phyloP scores from a whole-genome alignment of 2,797 vertebrate species.

The Manis pentadactyla region DNA sequence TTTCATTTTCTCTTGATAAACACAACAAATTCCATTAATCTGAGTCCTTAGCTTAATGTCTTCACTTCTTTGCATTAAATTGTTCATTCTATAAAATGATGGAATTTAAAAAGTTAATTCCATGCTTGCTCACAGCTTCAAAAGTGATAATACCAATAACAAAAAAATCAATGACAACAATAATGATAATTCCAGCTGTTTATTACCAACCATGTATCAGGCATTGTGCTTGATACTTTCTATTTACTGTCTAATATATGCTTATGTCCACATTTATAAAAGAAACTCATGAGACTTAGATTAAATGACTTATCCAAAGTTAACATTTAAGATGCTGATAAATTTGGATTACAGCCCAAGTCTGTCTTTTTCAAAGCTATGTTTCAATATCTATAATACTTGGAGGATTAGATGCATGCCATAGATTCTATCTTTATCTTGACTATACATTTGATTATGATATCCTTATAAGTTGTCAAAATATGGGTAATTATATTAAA shows the following conservation, averaged over 20 bases:
- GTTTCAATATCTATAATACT: background rate
- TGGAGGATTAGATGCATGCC: background rate
- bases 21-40: background rate
- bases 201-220: background rate
- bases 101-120: background rate
- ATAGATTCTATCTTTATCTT: background rate
- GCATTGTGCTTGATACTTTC: background rate
- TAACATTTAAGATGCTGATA: background rate
- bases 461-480: background rate
- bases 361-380: background rate
- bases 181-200: background rate
- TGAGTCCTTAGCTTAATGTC: background rate
- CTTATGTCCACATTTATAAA: background rate
- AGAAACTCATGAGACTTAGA: background rate
- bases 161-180: background rate
- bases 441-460: background rate
- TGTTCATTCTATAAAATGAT: background rate
- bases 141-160: background rate
- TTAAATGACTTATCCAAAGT: background rate
- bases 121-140: background rate
- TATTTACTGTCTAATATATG: background rate
- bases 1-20: background rate
- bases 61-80: background rate
- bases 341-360: background rate
- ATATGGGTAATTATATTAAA: background rate